Evolutionary conservation across 1,140 invertebrate genomes (phyloP).

Genomic region (Platorchestia sp.): DNA sequence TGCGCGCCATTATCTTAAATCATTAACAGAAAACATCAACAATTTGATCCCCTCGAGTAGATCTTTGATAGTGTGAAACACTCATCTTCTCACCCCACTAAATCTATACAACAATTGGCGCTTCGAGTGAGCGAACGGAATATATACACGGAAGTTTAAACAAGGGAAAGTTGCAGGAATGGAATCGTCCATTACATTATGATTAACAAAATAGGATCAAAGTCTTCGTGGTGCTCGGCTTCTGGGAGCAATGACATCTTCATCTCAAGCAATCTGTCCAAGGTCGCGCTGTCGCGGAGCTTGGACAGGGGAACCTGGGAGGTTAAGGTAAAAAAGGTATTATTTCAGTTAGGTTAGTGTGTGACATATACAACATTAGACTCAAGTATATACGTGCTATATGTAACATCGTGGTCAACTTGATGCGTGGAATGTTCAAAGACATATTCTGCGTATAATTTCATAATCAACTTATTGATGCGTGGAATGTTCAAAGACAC

Average conservation of each 20-base stretch:
- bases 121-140: neutral
- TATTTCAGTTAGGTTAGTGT: neutral
- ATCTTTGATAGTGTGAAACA: neutral
- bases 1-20: neutral
- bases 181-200: neutral
- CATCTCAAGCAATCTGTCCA: neutral
- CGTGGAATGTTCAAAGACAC: no score
- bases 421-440: no score
- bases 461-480: no score
- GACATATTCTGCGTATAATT: no score
- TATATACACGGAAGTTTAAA: neutral
- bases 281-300: neutral
- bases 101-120: neutral
- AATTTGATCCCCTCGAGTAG: no score
- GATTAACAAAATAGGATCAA: slow-evolving; percentile 16
- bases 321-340: neutral
- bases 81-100: neutral
- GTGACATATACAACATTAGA: no score
- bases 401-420: no score
- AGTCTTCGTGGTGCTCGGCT: neutral
- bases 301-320: slow-evolving; percentile 9
- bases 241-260: slow-evolving; percentile 11
- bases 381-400: no score
- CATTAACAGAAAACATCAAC: neutral
- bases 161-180: neutral